Evolutionary conservation across 2,888 invertebrate species (phyloP).

Genomic region (Ryuthela nishihirai): DNA sequence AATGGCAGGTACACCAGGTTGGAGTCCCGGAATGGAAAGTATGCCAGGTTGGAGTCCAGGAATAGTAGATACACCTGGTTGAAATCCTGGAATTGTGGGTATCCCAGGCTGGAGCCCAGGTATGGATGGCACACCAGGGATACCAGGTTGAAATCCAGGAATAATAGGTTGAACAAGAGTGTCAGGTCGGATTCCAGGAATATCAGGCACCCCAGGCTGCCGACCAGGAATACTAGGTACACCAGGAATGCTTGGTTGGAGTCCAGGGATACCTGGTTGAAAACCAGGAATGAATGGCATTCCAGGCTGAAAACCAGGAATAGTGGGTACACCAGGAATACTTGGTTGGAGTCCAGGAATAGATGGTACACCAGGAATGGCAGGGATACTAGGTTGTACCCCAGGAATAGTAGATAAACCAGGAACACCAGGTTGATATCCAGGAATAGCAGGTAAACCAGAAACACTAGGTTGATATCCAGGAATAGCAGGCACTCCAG

Average conservation of each 20-base stretch:
- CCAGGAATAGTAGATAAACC: background rate
- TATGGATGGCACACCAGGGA: background rate
- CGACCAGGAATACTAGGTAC: too few species aligned
- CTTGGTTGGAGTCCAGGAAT: background rate
- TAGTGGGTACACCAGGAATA: too few species aligned
- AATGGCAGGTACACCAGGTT: background rate
- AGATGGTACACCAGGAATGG: background rate
- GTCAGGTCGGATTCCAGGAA: background rate
- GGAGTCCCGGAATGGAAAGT: background rate
- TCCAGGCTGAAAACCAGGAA: too few species aligned
- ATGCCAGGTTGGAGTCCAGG: too few species aligned
- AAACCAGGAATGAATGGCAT: too few species aligned
- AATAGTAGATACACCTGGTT: too few species aligned
- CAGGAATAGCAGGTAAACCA: too few species aligned
- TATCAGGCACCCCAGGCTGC: background rate
- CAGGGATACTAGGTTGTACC: background rate
- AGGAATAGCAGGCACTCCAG: too few species aligned
- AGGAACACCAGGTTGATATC: background rate
- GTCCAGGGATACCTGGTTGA: too few species aligned
- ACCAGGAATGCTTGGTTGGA: too few species aligned
- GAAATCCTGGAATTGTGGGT: background rate
- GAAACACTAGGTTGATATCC: too few species aligned
- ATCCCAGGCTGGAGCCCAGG: background rate
- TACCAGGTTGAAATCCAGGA: background rate
- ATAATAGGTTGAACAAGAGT: background rate